phyloP scores from a whole-genome alignment of 2,888 invertebrate genomes.

The Carpatolechia fugitivella region DNA sequence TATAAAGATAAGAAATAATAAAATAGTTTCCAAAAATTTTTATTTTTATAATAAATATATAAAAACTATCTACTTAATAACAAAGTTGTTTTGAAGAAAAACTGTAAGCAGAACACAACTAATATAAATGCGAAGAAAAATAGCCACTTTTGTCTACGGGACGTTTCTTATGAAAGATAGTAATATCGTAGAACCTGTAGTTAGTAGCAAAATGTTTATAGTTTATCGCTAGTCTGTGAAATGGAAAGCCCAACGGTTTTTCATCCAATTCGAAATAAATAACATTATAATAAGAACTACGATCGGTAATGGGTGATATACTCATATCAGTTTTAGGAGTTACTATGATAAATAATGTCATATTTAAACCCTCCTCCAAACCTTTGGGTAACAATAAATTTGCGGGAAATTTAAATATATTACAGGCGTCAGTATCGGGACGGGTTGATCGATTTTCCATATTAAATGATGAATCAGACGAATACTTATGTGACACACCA shows the following conservation, averaged over 20 bases:
- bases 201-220: slow-evolving; percentile 42
- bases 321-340: slow-evolving; percentile 40
- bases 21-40: too few relatives aligned
- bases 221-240: slow-evolving; percentile 48
- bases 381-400: slow-evolving; percentile 62
- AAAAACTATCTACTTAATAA: too few relatives aligned
- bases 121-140: slow-evolving; percentile 54
- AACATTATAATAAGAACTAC: slow-evolving; percentile 34
- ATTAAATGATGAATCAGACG: slow-evolving; percentile 49
- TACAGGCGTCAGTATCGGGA: slow-evolving; percentile 36
- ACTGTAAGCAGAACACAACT: slow-evolving; percentile 15
- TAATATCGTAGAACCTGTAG: slow-evolving; percentile 60
- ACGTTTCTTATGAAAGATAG: slow-evolving; percentile 51
- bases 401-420: slow-evolving; percentile 60
- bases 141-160: slow-evolving; percentile 35
- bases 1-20: too few relatives aligned
- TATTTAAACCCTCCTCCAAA: slow-evolving; percentile 49
- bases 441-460: slow-evolving; percentile 30
- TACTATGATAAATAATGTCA: slow-evolving; percentile 62
- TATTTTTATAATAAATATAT: too few relatives aligned
- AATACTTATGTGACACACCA: slow-evolving; percentile 42
- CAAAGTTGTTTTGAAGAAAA: too few relatives aligned
- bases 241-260: slow-evolving; percentile 67
- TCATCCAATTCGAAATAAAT: slow-evolving; percentile 42
- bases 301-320: not conserved